Evolutionary conservation across 2,888 invertebrate species (phyloP).

Genomic region (Xanthorhoe designata): DNA sequence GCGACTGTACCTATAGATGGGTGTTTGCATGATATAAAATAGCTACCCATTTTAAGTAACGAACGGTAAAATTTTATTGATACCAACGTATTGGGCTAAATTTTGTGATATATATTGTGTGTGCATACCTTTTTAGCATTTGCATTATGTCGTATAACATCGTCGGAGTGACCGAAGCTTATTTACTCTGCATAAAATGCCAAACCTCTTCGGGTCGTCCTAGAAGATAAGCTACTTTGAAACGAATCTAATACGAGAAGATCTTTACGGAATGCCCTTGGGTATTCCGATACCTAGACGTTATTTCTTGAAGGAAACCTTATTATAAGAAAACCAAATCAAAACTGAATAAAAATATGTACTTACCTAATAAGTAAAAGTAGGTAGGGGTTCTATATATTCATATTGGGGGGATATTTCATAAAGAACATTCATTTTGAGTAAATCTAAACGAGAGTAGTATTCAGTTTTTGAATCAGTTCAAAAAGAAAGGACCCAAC

Average conservation of each 20-base stretch:
- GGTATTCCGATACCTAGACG: not conserved
- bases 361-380: no score
- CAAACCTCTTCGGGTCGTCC: constrained; percentile 5
- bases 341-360: not conserved
- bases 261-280: not conserved
- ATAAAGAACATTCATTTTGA: no score
- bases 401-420: no score
- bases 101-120: no score
- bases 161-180: not conserved
- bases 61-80: no score
- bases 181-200: constrained; percentile 1
- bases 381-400: not conserved
- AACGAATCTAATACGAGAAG: constrained; percentile 16
- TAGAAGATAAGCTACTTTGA: constrained; percentile 17
- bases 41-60: no score
- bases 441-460: no score
- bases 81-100: no score
- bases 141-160: not conserved
- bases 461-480: no score
- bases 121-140: not conserved
- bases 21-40: no score
- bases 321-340: not conserved
- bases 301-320: not conserved
- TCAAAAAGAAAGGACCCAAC: no score
- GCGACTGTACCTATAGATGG: no score